Evolutionary conservation across 2,888 invertebrate species (phyloP).

Genomic region (Coenonympha glycerion): DNA sequence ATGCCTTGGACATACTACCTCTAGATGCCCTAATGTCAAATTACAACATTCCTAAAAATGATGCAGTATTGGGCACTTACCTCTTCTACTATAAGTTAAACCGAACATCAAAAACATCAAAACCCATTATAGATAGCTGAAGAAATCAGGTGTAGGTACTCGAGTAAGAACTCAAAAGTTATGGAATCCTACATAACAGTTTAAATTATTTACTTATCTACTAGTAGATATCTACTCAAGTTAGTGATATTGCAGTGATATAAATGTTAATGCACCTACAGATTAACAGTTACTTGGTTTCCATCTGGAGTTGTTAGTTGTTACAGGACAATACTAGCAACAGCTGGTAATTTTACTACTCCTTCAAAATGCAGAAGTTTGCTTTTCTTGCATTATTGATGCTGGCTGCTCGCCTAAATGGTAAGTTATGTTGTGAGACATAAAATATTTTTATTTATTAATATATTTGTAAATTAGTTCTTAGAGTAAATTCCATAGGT

Average conservation of each 20-base stretch:
- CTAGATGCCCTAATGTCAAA: too few species aligned
- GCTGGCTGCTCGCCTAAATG: not conserved
- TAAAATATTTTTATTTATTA: not conserved
- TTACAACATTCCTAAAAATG: too few species aligned
- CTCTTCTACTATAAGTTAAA: too few species aligned
- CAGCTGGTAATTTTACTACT: not conserved
- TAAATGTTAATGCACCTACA: not conserved
- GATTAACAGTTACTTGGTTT: not conserved
- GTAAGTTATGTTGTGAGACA: not conserved
- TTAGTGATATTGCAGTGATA: not conserved
- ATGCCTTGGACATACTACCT: too few species aligned
- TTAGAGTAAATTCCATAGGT: too few species aligned
- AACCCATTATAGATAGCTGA: too few species aligned
- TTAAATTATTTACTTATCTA: not conserved
- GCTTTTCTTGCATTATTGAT: not conserved
- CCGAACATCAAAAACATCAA: too few species aligned
- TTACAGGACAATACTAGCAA: too few species aligned
- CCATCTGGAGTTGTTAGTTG: not conserved
- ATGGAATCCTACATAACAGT: conserved; percentile 2
- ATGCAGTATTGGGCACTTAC: too few species aligned
- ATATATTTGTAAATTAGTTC: not conserved
- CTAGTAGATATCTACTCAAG: not conserved
- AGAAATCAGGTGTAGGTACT: not conserved
- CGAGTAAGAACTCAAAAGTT: not conserved
- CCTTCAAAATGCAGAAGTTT: not conserved